These are phyloP conservation scores for Archaeoteleia sp. DNA, from an alignment of 2,888 invertebrate genomes.

Conservation along the genomic window DNA sequence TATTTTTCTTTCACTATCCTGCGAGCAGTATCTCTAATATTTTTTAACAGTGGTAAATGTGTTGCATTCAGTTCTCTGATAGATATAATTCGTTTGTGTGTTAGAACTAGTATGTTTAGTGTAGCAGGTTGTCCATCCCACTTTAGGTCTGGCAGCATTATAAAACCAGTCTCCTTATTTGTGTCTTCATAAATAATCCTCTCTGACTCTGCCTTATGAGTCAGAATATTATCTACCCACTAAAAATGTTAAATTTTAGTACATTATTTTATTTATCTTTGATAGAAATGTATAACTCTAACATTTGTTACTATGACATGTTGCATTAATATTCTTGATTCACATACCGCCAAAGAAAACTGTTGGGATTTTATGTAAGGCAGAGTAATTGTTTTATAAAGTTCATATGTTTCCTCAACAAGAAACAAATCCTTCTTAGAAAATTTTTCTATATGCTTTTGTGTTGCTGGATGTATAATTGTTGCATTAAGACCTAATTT, in stretches of 20 bases:
- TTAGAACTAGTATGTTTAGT: conserved; percentile 90
- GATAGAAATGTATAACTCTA: conserved; percentile 19
- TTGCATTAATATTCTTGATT: conserved; percentile 54
- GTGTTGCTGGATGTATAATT: conserved; percentile 94
- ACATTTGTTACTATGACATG: conserved; percentile 9
- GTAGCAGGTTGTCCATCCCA: conserved; percentile 92
- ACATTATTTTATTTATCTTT: no score
- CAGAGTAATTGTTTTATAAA: conserved; percentile 87
- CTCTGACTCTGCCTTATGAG: conserved; percentile 92
- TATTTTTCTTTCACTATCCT: conserved; percentile 86
- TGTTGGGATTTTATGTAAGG: conserved; percentile 85
- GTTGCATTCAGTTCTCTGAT: conserved; percentile 86
- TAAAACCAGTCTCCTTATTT: conserved; percentile 87
- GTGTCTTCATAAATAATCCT: conserved; percentile 89
- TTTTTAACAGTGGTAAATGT: conserved; percentile 89
- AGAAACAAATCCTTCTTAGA: conserved; percentile 83
- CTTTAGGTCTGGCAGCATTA: conserved; percentile 95
- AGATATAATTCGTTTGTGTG: conserved; percentile 85
- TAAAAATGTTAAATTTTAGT: no score
- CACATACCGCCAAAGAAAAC: conserved; percentile 85
- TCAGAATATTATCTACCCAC: conserved; percentile 98
- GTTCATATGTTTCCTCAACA: conserved; percentile 88
- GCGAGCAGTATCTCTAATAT: conserved; percentile 85
- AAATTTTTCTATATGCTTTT: conserved; percentile 93
- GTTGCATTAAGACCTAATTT: conserved; percentile 90